These are phyloP conservation scores for Clupea harengus DNA, from an alignment of 2,113 vertebrate genomes.

Conservation along the genomic window DNA sequence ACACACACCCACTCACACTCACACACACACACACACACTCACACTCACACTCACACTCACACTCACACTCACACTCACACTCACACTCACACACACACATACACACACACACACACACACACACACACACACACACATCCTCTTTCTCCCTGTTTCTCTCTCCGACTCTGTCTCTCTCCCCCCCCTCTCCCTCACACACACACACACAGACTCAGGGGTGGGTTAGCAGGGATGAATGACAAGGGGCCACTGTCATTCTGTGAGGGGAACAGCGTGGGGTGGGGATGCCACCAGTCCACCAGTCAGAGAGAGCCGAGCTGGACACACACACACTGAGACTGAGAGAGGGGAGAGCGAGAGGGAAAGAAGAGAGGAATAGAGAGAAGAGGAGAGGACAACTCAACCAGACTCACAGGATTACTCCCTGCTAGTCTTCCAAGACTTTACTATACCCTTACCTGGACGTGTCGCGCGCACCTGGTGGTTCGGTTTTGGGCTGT, in stretches of 20 bases:
- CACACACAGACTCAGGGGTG: not conserved
- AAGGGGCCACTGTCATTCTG: not conserved
- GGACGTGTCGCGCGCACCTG: not conserved
- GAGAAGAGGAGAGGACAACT: not conserved
- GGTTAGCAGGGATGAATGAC: not conserved
- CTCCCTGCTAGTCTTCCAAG: not conserved
- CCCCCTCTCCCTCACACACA: not conserved
- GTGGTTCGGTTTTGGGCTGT: not conserved
- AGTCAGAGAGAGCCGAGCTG: not conserved
- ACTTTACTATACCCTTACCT: not conserved
- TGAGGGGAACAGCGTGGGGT: not conserved
- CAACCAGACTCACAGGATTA: not conserved
- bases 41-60: not conserved
- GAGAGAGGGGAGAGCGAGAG: not conserved
- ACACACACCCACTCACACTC: not conserved
- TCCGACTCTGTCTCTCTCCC: slow-evolving; percentile 39
- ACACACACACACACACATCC: not conserved
- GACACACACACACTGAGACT: slow-evolving; percentile 33
- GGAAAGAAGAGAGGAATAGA: slow-evolving; percentile 17
- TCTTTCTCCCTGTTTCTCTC: slow-evolving; percentile 37
- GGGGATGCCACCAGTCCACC: not conserved
- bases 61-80: not conserved
- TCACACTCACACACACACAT: slow-evolving; percentile 13
- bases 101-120: not conserved
- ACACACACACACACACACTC: not conserved